These are phyloP conservation scores for Orbicella faveolata DNA, from an alignment of 64 coral and sea anemone genomes.

Conservation along the genomic window DNA sequence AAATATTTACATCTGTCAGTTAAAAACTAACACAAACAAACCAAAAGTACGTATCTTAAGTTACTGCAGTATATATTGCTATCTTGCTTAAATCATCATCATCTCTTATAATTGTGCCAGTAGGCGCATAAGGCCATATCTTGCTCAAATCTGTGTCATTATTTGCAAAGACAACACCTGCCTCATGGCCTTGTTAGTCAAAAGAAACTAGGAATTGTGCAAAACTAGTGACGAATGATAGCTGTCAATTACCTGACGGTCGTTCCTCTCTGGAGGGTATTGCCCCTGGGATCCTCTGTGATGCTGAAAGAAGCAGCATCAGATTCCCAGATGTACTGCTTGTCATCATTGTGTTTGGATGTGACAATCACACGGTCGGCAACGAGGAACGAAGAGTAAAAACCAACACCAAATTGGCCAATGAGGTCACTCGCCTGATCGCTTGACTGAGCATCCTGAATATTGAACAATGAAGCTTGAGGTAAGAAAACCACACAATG, in stretches of 20 bases:
- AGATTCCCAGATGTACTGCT: slow-evolving; percentile 98
- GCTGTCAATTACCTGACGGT: slow-evolving; percentile 85
- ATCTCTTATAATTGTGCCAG: too few relatives aligned
- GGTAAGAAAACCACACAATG: too few relatives aligned
- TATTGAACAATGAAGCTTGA: not conserved
- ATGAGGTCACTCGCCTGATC: slow-evolving; percentile 84
- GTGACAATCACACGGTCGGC: slow-evolving; percentile 99
- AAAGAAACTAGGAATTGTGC: too few relatives aligned
- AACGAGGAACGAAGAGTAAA: slow-evolving; percentile 97
- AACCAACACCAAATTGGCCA: slow-evolving; percentile 99
- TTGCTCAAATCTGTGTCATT: too few relatives aligned
- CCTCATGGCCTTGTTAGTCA: too few relatives aligned
- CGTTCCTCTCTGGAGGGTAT: slow-evolving; percentile 89
- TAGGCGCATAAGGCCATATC: too few relatives aligned
- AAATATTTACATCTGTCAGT: not conserved
- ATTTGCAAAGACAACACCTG: too few relatives aligned
- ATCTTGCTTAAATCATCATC: too few relatives aligned
- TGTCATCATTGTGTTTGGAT: slow-evolving; percentile 96
- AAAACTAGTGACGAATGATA: not conserved
- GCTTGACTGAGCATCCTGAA: slow-evolving; percentile 68
- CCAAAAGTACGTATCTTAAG: too few relatives aligned
- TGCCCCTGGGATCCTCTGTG: slow-evolving; percentile 90
- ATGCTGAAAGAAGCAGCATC: slow-evolving; percentile 92
- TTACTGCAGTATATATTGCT: not conserved
- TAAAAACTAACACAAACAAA: not conserved